Evolutionary conservation across 1,140 invertebrate species (phyloP).

Genomic region (Cydia splendana): DNA sequence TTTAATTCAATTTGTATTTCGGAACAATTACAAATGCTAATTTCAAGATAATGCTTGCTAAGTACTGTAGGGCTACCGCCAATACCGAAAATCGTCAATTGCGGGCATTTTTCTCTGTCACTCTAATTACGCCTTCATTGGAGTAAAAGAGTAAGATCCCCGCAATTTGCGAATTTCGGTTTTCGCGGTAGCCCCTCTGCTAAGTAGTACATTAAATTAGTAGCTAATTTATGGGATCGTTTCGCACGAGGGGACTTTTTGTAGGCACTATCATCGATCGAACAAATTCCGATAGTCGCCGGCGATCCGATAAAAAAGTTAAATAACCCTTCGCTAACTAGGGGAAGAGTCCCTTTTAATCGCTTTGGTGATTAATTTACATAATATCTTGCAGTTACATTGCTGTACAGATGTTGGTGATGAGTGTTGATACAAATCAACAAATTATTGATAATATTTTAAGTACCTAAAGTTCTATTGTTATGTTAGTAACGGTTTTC

Average conservation of each 20-base stretch:
- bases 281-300: constrained; percentile 56
- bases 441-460: constrained; percentile 18
- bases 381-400: constrained; percentile 25
- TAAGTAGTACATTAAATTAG: constrained; percentile 22
- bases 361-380: constrained; percentile 32
- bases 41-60: neutral
- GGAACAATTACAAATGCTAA: neutral
- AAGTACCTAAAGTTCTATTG: neutral
- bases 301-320: constrained; percentile 60
- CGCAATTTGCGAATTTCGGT: too few species aligned
- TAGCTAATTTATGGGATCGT: constrained; percentile 14
- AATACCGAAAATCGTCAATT: too few species aligned
- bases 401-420: constrained; percentile 27
- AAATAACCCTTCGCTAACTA: constrained; percentile 49
- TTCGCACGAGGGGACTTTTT: constrained; percentile 4
- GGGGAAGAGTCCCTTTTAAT: constrained; percentile 30
- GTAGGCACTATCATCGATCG: constrained; percentile 30
- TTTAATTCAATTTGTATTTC: neutral
- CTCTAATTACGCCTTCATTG: too few species aligned
- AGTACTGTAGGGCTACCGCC: too few species aligned
- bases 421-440: constrained; percentile 24
- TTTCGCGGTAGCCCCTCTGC: too few species aligned
- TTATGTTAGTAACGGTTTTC: neutral
- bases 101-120: too few species aligned
- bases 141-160: too few species aligned